Percentiles rank a stretch among this genome's conserved stretches.
Conservation (phyloP, 1,140 invertebrate genomes). For the Magallana gigas region DNA sequence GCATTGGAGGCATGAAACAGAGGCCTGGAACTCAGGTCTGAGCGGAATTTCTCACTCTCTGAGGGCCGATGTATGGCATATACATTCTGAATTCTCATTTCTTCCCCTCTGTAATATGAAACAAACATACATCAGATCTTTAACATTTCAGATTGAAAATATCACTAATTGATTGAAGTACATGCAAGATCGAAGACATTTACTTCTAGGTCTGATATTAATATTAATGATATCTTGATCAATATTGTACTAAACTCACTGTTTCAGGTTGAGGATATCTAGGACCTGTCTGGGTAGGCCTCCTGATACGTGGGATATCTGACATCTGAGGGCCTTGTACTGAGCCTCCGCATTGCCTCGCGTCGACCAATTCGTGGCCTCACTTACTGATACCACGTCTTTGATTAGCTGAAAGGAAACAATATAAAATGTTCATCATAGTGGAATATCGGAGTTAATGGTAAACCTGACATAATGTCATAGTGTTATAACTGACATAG, state of each 20-base stretch:
- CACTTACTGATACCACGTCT: conserved; percentile 76
- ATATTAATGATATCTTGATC: too few species aligned
- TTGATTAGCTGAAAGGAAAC: conserved; percentile 68
- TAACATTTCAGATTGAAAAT: too few species aligned
- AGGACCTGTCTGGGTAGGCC: not conserved
- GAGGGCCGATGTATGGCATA: conserved; percentile 68
- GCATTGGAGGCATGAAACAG: conserved; percentile 75
- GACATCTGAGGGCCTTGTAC: conserved; percentile 73
- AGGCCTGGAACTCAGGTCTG: conserved; percentile 58
- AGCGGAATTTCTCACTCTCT: conserved; percentile 68
- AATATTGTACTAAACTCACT: not conserved
- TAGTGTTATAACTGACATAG: conserved; percentile 29
- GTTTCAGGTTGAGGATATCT: not conserved
- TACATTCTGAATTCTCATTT: conserved; percentile 67
- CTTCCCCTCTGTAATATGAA: conserved; percentile 48
- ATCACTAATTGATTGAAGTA: too few species aligned
- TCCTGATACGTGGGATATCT: conserved; percentile 54
- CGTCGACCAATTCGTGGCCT: conserved; percentile 72
- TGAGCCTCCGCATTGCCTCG: conserved; percentile 67
- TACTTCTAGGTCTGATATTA: too few species aligned
- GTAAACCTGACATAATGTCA: conserved; percentile 60
- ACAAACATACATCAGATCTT: too few species aligned
- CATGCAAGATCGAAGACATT: too few species aligned
- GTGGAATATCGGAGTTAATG: not conserved
- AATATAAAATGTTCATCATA: not conserved